Evolutionary conservation across 2,797 vertebrate species (phyloP).

Genomic region (Chrysolophus pictus): DNA sequence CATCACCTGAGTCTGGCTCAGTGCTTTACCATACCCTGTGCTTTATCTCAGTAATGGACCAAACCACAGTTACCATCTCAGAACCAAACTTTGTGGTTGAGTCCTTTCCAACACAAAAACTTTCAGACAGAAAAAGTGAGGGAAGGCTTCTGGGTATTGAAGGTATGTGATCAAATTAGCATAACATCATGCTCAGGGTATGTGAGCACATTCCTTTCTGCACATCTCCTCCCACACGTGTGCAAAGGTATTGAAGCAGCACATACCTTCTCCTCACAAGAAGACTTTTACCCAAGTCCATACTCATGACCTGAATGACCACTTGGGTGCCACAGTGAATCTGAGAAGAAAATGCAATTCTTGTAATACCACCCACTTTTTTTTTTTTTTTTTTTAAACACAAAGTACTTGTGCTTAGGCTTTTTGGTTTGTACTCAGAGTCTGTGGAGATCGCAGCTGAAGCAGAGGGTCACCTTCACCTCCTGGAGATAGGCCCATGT

Average conservation of each 20-base stretch:
- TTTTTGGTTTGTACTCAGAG: background rate
- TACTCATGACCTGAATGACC: background rate
- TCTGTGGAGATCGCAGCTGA: background rate
- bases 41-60: background rate
- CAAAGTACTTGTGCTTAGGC: background rate
- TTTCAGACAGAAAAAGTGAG: background rate
- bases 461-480: background rate
- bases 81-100: background rate
- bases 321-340: background rate
- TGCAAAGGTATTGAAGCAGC: background rate
- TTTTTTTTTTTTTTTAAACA: background rate
- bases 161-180: background rate
- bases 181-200: background rate
- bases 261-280: background rate
- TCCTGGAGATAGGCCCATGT: background rate
- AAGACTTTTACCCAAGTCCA: background rate
- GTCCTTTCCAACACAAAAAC: background rate
- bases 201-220: accelerated
- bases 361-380: background rate
- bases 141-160: background rate
- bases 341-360: background rate
- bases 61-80: background rate
- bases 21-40: background rate
- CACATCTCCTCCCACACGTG: background rate
- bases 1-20: background rate